Evolutionary conservation across 2,888 invertebrate genomes (phyloP).

Genomic region (Leptinotarsa peninsularis): DNA sequence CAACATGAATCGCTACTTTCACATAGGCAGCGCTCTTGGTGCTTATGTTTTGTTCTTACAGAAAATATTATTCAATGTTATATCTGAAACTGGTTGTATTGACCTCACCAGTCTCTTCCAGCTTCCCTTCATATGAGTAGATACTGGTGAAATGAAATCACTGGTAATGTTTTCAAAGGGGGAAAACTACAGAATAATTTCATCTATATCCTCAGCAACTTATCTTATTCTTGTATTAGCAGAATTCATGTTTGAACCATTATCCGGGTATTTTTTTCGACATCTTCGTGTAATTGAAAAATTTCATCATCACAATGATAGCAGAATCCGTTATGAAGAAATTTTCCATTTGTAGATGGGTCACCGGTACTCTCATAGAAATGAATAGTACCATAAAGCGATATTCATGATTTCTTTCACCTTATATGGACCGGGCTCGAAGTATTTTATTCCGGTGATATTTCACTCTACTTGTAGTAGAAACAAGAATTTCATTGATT

Average conservation of each 20-base stretch:
- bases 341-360: no score
- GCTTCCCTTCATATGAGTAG: not conserved
- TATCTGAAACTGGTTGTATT: no score
- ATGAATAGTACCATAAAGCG: slow-evolving; percentile 18
- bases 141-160: no score
- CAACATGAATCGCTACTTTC: no score
- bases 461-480: not conserved
- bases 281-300: not conserved
- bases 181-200: no score
- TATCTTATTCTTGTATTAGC: not conserved
- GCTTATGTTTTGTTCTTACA: no score
- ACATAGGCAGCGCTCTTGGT: no score
- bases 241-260: slow-evolving; percentile 13
- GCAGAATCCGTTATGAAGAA: no score
- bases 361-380: no score
- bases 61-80: no score
- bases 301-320: not conserved
- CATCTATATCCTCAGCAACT: not conserved
- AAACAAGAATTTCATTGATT: slow-evolving; percentile 2
- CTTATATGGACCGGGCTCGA: slow-evolving; percentile 22
- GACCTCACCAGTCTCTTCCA: not conserved
- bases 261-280: not conserved
- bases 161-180: no score
- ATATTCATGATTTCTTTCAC: slow-evolving; percentile 16
- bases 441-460: slow-evolving; percentile 25